Percentiles rank a stretch among this genome's conserved stretches.
Conservation (phyloP, 2,888 invertebrate species). For the Iselma pallidipennis region DNA sequence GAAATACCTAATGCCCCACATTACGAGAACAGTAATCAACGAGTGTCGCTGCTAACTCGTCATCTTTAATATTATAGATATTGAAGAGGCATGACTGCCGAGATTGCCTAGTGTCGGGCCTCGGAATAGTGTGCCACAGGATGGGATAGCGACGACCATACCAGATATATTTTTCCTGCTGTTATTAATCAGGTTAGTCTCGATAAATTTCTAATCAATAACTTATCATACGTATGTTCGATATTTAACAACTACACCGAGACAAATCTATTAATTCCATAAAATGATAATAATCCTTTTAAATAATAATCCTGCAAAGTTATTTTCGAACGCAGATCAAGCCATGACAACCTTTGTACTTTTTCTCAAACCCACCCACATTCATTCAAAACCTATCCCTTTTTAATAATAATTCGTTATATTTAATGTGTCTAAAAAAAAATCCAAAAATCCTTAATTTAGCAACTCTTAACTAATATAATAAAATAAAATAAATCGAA, state of each 20-base stretch:
- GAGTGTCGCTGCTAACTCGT: slow-evolving; percentile 24
- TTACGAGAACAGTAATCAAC: slow-evolving; percentile 39
- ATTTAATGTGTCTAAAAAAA: neutral
- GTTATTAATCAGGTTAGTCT: slow-evolving; percentile 29
- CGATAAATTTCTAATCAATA: neutral
- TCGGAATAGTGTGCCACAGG: slow-evolving; percentile 26
- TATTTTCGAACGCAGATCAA: neutral
- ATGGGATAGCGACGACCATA: slow-evolving; percentile 36
- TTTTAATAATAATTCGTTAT: neutral
- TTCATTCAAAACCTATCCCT: neutral
- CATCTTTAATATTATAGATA: slow-evolving; percentile 15
- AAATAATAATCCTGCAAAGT: neutral
- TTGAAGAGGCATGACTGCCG: slow-evolving; percentile 21
- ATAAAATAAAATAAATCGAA: neutral
- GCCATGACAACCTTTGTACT: neutral
- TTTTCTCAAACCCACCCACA: neutral
- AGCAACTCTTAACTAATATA: neutral
- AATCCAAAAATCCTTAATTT: neutral
- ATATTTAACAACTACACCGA: no score
- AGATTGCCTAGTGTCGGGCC: slow-evolving; percentile 26
- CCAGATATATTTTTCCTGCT: slow-evolving; percentile 20
- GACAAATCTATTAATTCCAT: no score
- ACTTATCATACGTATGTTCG: neutral
- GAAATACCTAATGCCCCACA: slow-evolving; percentile 51
- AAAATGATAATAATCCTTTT: no score